phyloP scores from a whole-genome alignment of 2,888 invertebrate genomes.

The Julus scanicus region DNA sequence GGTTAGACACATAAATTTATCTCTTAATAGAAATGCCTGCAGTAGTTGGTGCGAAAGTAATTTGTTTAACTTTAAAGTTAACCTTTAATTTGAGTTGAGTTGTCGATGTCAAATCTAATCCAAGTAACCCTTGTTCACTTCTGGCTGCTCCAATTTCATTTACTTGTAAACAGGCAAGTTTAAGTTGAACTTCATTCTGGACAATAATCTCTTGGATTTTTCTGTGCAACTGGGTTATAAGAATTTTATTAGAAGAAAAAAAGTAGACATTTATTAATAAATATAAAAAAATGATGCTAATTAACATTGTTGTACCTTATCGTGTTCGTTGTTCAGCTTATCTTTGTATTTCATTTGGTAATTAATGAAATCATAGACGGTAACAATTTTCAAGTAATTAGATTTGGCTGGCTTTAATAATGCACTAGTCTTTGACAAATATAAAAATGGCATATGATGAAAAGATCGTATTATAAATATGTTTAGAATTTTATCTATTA shows the following conservation, averaged over 20 bases:
- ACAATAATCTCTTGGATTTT: conserved; percentile 11
- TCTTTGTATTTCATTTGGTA: neutral
- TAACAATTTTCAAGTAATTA: neutral
- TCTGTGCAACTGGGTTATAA: neutral
- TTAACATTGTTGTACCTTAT: neutral
- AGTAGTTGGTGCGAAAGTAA: too few species aligned
- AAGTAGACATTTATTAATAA: neutral
- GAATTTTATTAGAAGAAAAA: neutral
- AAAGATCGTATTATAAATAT: too few species aligned
- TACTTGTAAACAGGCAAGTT: conserved; percentile 32
- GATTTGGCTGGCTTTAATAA: neutral
- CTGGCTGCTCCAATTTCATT: neutral
- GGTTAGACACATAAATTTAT: neutral
- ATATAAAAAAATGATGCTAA: neutral
- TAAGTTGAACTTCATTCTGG: neutral
- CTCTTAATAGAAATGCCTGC: too few species aligned
- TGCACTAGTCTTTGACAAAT: neutral
- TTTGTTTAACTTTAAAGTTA: neutral
- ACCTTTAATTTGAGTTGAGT: neutral
- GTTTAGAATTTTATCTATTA: neutral
- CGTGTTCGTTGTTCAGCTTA: neutral
- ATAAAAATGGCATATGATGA: neutral
- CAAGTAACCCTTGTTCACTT: neutral
- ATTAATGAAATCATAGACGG: neutral
- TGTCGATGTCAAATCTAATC: neutral